phyloP scores from a whole-genome alignment of 2,888 invertebrate genomes.

The Notodonta dromedarius region DNA sequence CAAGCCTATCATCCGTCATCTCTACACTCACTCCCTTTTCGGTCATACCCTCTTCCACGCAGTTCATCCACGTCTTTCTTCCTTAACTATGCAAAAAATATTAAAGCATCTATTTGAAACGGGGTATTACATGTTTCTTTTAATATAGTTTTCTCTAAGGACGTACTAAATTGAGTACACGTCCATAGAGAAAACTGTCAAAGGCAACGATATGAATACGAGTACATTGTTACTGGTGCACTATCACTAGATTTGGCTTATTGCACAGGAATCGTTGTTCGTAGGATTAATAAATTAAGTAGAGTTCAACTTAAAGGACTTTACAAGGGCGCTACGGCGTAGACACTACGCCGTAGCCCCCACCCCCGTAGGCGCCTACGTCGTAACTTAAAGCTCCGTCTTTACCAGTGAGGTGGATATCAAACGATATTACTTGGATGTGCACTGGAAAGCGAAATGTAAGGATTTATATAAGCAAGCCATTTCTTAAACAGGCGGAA shows the following conservation, averaged over 20 bases:
- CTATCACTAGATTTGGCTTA: too few relatives aligned
- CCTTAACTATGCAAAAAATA: neutral
- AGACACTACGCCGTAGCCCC: slow-evolving; percentile 36
- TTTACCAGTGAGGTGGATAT: neutral
- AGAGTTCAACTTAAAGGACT: slow-evolving; percentile 5
- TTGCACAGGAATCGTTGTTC: too few relatives aligned
- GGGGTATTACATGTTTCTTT: neutral
- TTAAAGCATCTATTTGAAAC: slow-evolving; percentile 1
- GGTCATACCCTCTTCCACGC: too few relatives aligned
- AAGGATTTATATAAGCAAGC: neutral
- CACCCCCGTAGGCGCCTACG: slow-evolving; percentile 35
- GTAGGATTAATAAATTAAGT: neutral
- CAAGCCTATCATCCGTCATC: too few relatives aligned
- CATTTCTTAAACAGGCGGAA: neutral
- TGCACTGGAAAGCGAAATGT: neutral
- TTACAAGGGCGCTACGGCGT: slow-evolving; percentile 29
- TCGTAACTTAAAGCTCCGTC: slow-evolving; percentile 25
- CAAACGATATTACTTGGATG: neutral
- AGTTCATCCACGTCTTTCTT: too few relatives aligned
- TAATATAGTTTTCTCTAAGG: too few relatives aligned
- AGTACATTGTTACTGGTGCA: too few relatives aligned
- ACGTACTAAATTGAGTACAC: too few relatives aligned
- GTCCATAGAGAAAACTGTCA: too few relatives aligned
- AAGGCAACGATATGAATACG: too few relatives aligned
- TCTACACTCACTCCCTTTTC: too few relatives aligned